Base-by-base conservation (phyloP, 1,140 invertebrate genomes). In the Drosophila watanabei region DNA sequence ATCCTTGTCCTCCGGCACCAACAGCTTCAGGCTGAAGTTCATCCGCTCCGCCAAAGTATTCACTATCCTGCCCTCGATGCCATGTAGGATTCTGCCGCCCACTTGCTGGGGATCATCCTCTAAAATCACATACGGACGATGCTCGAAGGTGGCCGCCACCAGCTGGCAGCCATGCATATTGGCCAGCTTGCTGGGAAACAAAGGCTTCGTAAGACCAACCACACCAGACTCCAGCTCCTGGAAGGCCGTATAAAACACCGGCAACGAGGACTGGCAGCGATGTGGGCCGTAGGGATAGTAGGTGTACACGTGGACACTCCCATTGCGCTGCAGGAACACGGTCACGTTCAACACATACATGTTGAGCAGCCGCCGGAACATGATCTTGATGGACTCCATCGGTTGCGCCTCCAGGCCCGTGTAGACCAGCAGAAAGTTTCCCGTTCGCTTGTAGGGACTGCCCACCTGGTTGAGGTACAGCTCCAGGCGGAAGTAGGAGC, bases 291-390 rank as follows among this genome's bases (percentile, higher is more conserved):
- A 93, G 2, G 92, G 92, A 75, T 86, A 93, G 30, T 93, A 93
- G 14, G 90, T 93, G 62, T 83, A 93, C 37, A 89, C 49, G 20
- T 85, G 57, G 1, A 85, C 77, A 1, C n/a, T 60, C 4, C 61
- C 86, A 1, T 64, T 33, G 0, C 68, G 30, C 5, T 58, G 35
- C 10, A 92, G 45, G 16, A 93, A 63, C 9, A 93, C 79, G 43
- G 64, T 93, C 10, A 93, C 79, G 62, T 93, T 92, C 16, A 83
- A 63, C 45, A 88, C 75, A 33, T 92, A 93, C 14, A 93, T 71
- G 20, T 69, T 58, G 5, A 92, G 76, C 0, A 92, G 69, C 0
- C 91, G 82, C 3, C 45, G 57, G 72, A 92, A 92, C 54, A 92
- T 92, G 8, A 75, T 33, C 20, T 52, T 60, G 7, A 92, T 79